These are phyloP conservation scores for Bufo gargarizans DNA, from an alignment of 2,113 vertebrate genomes.

Conservation along the genomic window DNA sequence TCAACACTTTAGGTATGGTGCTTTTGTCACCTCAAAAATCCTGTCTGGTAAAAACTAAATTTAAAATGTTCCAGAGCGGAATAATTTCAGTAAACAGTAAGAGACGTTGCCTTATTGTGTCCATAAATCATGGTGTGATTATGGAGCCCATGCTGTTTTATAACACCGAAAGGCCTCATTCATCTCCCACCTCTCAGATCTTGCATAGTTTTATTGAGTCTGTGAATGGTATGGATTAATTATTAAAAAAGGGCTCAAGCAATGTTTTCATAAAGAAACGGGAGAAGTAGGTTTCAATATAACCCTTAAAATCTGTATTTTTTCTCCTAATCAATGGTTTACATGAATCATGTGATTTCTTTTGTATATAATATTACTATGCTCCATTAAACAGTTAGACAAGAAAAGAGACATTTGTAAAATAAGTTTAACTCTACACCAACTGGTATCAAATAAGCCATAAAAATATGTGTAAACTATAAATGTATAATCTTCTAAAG, in stretches of 20 bases:
- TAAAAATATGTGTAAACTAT: no score
- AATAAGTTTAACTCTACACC: no score
- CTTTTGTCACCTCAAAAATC: slow-evolving; percentile 21
- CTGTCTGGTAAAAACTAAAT: neutral
- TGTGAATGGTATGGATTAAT: slow-evolving; percentile 28
- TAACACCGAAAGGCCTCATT: slow-evolving; percentile 17
- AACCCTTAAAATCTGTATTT: no score
- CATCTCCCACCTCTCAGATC: slow-evolving; percentile 10
- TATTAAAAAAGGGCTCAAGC: slow-evolving; percentile 16
- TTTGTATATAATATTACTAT: no score
- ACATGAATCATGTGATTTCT: neutral
- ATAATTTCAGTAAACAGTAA: slow-evolving; percentile 28
- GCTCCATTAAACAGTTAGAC: no score
- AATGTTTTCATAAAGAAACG: no score
- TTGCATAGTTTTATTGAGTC: neutral
- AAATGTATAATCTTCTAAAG: no score
- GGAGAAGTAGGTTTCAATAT: neutral
- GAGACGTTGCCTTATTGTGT: slow-evolving; percentile 28
- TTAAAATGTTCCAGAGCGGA: neutral
- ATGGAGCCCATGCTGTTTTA: slow-evolving; percentile 41
- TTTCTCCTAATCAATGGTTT: neutral
- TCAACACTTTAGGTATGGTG: neutral
- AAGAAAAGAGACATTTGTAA: no score
- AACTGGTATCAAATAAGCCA: no score
- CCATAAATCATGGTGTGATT: slow-evolving; percentile 26